Evolutionary conservation across 2,888 invertebrate species (phyloP), one percentile per base, ranked within the genome.

Genomic region (Mythimna albipuncta): DNA sequence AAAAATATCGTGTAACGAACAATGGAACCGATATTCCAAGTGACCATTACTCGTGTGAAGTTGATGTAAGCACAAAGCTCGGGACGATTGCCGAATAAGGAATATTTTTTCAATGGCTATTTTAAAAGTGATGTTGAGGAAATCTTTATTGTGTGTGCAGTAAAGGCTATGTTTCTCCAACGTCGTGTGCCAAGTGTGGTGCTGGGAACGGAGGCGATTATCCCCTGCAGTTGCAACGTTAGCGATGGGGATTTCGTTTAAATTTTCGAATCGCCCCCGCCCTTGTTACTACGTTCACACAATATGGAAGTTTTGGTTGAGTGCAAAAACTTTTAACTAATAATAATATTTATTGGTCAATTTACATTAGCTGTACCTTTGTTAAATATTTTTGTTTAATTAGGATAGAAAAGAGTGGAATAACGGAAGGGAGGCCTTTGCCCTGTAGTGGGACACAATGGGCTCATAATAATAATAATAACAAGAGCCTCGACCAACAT

Each of bases 211-310:
- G 55, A 74, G 79, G 87, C 88, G 88, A 91, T 91, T 90, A 91
- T 91, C 90, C 90, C 85, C 84, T 84, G 87, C 88, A 88, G 80
- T 85, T 83, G 84, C 86, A 83, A 83, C 88, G 86, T 89, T 90
- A 86, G 90, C 80, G 66, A 88, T 83, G 90, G 92, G 92, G 94
- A 90, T 93, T 93, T 89, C 91, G 85, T 94, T 94, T 89, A 94
- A 93, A 94, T 92, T 93, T 93, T 91, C 91, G 88, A 91, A 88
- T 90, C 89, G 84, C 91, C 89, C 90, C 89, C 89, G 88, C 89
- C 88, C 86, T 84, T 84, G 78, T 81, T 81, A 78, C 67, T 81
- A 82, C 79, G 75, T 89, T 85, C 88, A 86, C 85, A 86, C 88
- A 89, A 90, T 92, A 92, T 92, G 82, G 88, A 87, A 86, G 87